phyloP scores from a whole-genome alignment of 2,888 invertebrate species.

The Gibbula magus region DNA sequence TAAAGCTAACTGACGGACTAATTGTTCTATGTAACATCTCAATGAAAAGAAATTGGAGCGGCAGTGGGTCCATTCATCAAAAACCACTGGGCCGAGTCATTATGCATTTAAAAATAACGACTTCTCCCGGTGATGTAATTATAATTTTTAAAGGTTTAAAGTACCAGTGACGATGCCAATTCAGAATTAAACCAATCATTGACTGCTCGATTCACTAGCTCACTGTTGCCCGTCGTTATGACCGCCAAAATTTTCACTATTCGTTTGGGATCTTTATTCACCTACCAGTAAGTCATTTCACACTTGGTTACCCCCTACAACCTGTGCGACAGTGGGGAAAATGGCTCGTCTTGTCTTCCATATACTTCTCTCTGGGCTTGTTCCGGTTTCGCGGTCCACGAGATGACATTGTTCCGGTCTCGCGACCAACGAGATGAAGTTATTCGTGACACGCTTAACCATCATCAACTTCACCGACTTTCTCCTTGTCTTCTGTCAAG shows the following conservation, averaged over 20 bases:
- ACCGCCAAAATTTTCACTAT: too few species aligned
- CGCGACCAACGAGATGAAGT: too few species aligned
- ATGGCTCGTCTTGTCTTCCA: not conserved
- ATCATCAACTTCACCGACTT: too few species aligned
- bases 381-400: not conserved
- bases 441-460: too few species aligned
- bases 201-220: too few species aligned
- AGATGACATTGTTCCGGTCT: not conserved
- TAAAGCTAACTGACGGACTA: not conserved
- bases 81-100: not conserved
- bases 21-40: not conserved
- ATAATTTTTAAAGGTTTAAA: not conserved
- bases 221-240: too few species aligned
- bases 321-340: not conserved
- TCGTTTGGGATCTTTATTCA: too few species aligned
- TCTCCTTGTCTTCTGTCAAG: too few species aligned
- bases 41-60: not conserved
- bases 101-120: slow-evolving; percentile 13
- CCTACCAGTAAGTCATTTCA: not conserved
- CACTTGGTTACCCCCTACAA: not conserved
- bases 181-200: too few species aligned
- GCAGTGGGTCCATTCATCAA: not conserved
- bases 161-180: too few species aligned
- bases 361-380: not conserved
- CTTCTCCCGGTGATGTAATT: slow-evolving; percentile 16